phyloP scores from a whole-genome alignment of 2,113 vertebrate species.

The Zingel zingel region DNA sequence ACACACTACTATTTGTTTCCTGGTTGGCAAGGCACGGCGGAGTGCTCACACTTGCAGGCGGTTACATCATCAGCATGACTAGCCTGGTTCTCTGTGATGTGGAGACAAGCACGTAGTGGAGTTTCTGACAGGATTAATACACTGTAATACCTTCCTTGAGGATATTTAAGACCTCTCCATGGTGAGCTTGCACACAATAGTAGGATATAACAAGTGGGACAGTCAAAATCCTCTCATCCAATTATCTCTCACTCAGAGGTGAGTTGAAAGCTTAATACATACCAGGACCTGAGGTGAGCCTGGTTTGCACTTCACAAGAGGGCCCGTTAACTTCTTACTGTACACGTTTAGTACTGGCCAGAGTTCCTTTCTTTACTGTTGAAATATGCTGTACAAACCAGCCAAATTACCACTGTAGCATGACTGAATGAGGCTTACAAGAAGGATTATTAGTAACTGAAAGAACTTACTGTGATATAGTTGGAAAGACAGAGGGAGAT shows the following conservation, averaged over 20 bases:
- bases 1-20: slow-evolving; percentile 52
- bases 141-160: background rate
- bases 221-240: slow-evolving; percentile 45
- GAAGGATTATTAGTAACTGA: background rate
- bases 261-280: slow-evolving; percentile 5
- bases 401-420: background rate
- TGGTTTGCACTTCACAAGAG: background rate
- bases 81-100: slow-evolving; percentile 28
- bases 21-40: slow-evolving; percentile 27
- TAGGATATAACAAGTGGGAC: slow-evolving; percentile 17
- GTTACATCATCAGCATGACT: slow-evolving; percentile 54
- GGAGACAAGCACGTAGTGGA: slow-evolving; percentile 51
- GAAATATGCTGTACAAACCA: slow-evolving; percentile 11
- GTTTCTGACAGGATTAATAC: slow-evolving; percentile 12
- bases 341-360: background rate
- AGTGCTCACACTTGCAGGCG: background rate
- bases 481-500: background rate
- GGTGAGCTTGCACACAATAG: slow-evolving; percentile 30
- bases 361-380: background rate
- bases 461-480: background rate
- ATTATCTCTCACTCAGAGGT: slow-evolving; percentile 29
- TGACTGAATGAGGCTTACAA: slow-evolving; percentile 33
- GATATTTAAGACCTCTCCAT: slow-evolving; percentile 22
- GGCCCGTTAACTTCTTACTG: background rate
- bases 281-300: background rate